Conservation (phyloP, 2,113 vertebrate genomes). For the Sceloporus undulatus region DNA sequence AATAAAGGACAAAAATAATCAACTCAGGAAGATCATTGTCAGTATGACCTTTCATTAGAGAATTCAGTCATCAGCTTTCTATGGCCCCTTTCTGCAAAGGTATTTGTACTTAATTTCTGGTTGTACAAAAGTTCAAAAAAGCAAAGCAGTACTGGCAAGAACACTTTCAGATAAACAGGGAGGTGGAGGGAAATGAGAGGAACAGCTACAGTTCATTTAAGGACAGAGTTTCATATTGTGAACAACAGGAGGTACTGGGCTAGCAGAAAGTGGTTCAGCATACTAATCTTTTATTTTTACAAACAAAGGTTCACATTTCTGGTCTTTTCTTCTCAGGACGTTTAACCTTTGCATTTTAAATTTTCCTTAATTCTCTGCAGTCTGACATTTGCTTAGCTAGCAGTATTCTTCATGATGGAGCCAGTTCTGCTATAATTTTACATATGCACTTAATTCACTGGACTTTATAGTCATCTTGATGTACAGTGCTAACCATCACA, state of each 20-base stretch:
- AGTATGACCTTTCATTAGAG: not conserved
- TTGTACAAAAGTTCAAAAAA: not conserved
- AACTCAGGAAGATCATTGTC: constrained; percentile 2
- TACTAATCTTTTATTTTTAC: constrained; percentile 17
- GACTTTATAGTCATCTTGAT: not conserved
- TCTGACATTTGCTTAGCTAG: constrained; percentile 23
- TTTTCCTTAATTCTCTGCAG: constrained; percentile 3
- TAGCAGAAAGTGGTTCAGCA: constrained; percentile 13
- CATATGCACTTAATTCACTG: not conserved
- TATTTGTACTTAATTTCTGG: constrained; percentile 1
- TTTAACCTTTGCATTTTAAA: not conserved
- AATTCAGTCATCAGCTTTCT: not conserved
- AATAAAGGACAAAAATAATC: constrained; percentile 2
- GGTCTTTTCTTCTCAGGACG: not conserved
- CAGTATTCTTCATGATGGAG: not conserved
- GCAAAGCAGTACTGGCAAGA: constrained; percentile 33
- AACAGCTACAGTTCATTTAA: not conserved
- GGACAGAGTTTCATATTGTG: constrained; percentile 3
- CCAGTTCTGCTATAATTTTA: constrained; percentile 2
- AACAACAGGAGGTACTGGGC: constrained; percentile 8
- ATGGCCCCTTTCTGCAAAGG: not conserved
- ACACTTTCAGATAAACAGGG: constrained; percentile 29
- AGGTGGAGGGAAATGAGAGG: not conserved
- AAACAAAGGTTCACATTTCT: constrained; percentile 13
- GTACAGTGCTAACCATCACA: not conserved